These are phyloP conservation scores for Aphelenchoides besseyi DNA, from an alignment of 1,140 invertebrate species.

Conservation along the genomic window DNA sequence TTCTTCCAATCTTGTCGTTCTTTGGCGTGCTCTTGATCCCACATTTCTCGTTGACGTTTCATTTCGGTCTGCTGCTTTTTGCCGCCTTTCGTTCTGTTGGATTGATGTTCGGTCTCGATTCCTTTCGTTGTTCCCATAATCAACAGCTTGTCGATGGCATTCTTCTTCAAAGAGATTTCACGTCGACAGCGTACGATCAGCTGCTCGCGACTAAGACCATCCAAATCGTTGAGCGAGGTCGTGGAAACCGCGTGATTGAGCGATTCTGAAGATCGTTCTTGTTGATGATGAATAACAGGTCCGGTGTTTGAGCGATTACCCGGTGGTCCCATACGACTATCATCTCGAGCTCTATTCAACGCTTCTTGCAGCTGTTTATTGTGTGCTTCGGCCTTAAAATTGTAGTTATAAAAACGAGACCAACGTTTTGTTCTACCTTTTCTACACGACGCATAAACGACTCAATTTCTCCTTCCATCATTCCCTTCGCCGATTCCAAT, in stretches of 20 bases:
- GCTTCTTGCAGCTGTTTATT: constrained; percentile 17
- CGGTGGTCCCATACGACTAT: constrained; percentile 28
- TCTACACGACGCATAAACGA: constrained; percentile 58
- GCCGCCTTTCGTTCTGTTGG: not conserved
- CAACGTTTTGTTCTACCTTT: not conserved
- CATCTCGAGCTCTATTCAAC: constrained; percentile 7
- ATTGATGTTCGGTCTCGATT: constrained; percentile 33
- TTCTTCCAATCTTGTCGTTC: not conserved
- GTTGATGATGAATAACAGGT: constrained; percentile 29
- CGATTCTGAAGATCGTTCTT: constrained; percentile 25
- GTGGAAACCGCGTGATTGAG: constrained; percentile 10
- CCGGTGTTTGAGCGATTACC: constrained; percentile 11
- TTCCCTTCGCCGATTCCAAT: constrained; percentile 89
- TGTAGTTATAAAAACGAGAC: constrained; percentile 4
- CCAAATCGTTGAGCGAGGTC: constrained; percentile 28
- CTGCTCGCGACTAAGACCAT: constrained; percentile 36
- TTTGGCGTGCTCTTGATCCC: constrained; percentile 7
- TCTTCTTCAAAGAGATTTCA: constrained; percentile 46
- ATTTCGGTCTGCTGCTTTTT: constrained; percentile 31
- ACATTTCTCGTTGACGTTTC: constrained; percentile 7
- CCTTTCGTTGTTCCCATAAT: constrained; percentile 33
- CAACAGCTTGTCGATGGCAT: constrained; percentile 36
- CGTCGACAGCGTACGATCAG: constrained; percentile 39
- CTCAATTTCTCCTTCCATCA: constrained; percentile 87
- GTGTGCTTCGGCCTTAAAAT: constrained; percentile 11